phyloP scores from a whole-genome alignment of 1,140 invertebrate genomes.

The Apocrypta bakeri region DNA sequence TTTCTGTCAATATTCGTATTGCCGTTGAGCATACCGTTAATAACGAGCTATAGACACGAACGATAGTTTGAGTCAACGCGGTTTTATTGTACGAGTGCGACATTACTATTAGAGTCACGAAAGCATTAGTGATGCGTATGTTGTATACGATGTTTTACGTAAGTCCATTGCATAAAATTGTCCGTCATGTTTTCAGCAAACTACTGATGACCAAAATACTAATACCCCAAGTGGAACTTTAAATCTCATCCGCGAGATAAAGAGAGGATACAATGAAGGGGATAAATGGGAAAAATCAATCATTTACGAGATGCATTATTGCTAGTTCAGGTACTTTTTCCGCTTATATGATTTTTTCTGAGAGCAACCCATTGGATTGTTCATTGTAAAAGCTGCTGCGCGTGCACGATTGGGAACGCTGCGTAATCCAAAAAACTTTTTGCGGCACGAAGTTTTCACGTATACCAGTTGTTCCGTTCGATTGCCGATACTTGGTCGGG shows the following conservation, averaged over 20 bases:
- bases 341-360: background rate
- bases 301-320: conserved; percentile 13
- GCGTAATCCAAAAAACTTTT: background rate
- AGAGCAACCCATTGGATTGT: background rate
- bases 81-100: background rate
- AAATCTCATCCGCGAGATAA: background rate
- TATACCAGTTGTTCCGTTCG: background rate
- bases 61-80: background rate
- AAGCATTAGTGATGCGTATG: conserved; percentile 31
- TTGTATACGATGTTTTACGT: too few relatives aligned
- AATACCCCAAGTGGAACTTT: background rate
- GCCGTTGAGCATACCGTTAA: background rate
- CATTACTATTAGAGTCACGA: background rate
- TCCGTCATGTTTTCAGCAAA: too few relatives aligned
- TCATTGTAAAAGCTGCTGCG: background rate
- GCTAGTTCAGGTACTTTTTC: background rate
- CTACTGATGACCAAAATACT: background rate
- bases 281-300: conserved; percentile 1
- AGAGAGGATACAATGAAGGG: background rate
- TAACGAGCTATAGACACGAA: background rate
- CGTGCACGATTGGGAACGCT: background rate
- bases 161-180: conserved; percentile 34
- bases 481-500: background rate
- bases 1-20: background rate
- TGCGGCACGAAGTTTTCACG: background rate